Base-by-base conservation (phyloP, 2,888 invertebrate genomes). In the Volucella inanis region DNA sequence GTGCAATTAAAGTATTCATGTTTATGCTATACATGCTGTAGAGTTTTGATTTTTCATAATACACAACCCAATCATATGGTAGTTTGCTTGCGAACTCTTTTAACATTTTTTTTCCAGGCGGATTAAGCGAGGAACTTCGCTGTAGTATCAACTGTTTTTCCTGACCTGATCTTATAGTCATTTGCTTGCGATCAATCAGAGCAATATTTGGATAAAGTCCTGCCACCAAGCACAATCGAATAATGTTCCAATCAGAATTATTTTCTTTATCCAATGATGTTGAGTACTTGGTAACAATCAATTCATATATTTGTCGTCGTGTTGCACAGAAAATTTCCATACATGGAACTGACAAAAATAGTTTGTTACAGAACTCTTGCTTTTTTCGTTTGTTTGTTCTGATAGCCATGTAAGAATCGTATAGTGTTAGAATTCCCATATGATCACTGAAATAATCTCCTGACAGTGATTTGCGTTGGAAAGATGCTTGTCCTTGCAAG, bases 321-420 rank as follows among this genome's bases (percentile, higher is more conserved):
- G 97, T 96, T 0, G 96, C 96, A 11, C 95, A 94, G 39, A 99
- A 96, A 94, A 97, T 96, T 90, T 98, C 97, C 97, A 99, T 97
- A 0, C 96, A 95, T 0, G 96, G 95, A 6, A 87, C 87, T 8
- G 90, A 90, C 0, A 91, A 65, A 1, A 87, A 88, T 47, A 89
- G 64, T 38, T 87, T 87, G 12, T 87, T 88, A 55, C 91, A 91
- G 52, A 89, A 91, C 0, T 76, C 86, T 11, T 87, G 84, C 9
- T 87, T 88, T 43, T 72, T 82, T 3, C 70, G 70, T 3, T 79
- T 47, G 72, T 83, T 88, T 8, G 86, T 76, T 0, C 84, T 43
- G 0, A 95, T 93, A 49, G 96, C 96, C 70, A 97, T 94, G 85
- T 95, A 96, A 89, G 97, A 95, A 72, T 95, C 94, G 91, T 97